Conservation (phyloP, 1,140 invertebrate genomes). For the Zaprionus gabonicus region DNA sequence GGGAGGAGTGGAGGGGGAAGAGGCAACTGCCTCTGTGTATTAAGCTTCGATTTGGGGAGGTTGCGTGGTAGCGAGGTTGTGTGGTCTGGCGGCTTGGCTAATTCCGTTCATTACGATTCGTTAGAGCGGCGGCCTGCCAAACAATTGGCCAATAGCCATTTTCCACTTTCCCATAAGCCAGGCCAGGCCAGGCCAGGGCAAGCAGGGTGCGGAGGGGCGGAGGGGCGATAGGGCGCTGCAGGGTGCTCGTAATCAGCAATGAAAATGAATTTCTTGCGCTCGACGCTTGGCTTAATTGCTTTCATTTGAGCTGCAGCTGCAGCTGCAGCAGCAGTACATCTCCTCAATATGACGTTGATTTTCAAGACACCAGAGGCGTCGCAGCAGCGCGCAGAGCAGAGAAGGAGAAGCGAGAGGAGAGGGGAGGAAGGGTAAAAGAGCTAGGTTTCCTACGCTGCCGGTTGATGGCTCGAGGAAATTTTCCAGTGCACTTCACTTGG, state of each 20-base stretch:
- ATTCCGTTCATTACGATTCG: slow-evolving; percentile 74
- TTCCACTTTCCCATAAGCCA: slow-evolving; percentile 13
- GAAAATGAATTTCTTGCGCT: slow-evolving; percentile 58
- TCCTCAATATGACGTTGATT: slow-evolving; percentile 82
- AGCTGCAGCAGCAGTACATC: slow-evolving; percentile 30
- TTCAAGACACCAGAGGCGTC: slow-evolving; percentile 51
- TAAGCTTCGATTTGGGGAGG: slow-evolving; percentile 26
- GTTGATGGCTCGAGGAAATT: slow-evolving; percentile 71
- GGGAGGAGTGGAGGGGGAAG: too few relatives aligned
- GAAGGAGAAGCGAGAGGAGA: neutral
- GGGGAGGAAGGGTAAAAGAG: neutral
- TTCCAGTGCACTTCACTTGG: slow-evolving; percentile 84
- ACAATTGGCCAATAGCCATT: slow-evolving; percentile 46
- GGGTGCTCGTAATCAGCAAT: slow-evolving; percentile 58
- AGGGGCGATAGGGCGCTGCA: neutral
- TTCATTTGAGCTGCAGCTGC: slow-evolving; percentile 63
- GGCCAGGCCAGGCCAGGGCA: neutral
- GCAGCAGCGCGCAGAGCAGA: neutral
- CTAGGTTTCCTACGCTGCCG: slow-evolving; percentile 36
- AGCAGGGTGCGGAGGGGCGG: neutral
- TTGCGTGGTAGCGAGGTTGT: slow-evolving; percentile 16
- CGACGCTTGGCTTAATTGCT: slow-evolving; percentile 68
- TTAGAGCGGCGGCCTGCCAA: slow-evolving; percentile 55
- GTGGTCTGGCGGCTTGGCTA: slow-evolving; percentile 48
- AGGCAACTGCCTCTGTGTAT: neutral